A percentile compares a stretch with the other conserved stretches of the same genome.
phyloP scores from a whole-genome alignment of 2,888 invertebrate species.

The Lithophane semibrunnea region DNA sequence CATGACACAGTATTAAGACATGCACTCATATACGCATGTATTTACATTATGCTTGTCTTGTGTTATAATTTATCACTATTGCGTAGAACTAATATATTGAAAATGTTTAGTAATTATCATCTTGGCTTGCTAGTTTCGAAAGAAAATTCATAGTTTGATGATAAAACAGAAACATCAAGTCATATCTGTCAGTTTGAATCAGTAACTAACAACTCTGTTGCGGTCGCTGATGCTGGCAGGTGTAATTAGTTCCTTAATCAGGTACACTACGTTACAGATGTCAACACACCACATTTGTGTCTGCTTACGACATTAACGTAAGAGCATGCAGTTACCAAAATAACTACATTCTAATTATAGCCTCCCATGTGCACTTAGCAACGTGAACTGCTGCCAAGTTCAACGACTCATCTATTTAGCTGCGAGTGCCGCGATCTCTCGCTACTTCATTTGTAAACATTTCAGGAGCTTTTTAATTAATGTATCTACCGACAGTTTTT shows the following conservation, averaged over 20 bases:
- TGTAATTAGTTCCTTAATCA: not conserved
- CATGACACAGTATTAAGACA: too few relatives aligned
- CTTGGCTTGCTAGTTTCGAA: not conserved
- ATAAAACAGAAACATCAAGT: not conserved
- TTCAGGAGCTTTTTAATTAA: slow-evolving; percentile 32
- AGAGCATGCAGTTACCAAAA: not conserved
- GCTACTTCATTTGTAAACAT: slow-evolving; percentile 13
- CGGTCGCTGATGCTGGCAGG: not conserved
- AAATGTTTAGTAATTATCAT: not conserved
- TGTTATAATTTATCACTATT: slow-evolving; percentile 14
- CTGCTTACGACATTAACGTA: not conserved
- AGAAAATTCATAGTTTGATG: not conserved
- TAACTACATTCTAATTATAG: slow-evolving; percentile 25
- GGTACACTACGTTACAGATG: not conserved
- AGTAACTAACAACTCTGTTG: not conserved
- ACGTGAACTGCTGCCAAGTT: slow-evolving; percentile 45
- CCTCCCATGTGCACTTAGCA: slow-evolving; percentile 25
- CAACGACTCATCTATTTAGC: slow-evolving; percentile 27
- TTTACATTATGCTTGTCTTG: slow-evolving; percentile 6
- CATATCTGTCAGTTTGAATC: not conserved
- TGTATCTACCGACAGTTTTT: slow-evolving; percentile 14
- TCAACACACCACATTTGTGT: not conserved
- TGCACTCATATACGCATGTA: too few relatives aligned
- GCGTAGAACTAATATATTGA: not conserved
- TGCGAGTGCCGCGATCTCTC: not conserved